phyloP scores from a whole-genome alignment of 2,113 vertebrate species.

The Cryptoleucopteryx plumbea region DNA sequence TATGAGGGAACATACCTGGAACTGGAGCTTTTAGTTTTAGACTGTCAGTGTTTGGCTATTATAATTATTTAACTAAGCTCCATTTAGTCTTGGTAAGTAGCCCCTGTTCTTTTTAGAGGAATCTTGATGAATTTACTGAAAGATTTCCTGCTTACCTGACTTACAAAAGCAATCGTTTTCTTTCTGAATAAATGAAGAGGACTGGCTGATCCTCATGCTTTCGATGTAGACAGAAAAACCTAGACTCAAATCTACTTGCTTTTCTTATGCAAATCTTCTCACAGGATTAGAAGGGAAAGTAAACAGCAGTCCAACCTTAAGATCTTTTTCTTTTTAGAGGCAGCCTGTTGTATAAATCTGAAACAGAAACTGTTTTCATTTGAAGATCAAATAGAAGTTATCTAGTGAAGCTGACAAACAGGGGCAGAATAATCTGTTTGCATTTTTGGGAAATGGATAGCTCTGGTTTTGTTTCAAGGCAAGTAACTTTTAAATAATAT shows the following conservation, averaged over 20 bases:
- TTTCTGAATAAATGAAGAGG: slow-evolving; percentile 34
- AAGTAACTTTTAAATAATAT: slow-evolving; percentile 53
- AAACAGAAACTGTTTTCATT: slow-evolving; percentile 61
- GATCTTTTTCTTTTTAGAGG: slow-evolving; percentile 46
- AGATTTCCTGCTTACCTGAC: slow-evolving; percentile 43
- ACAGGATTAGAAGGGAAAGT: slow-evolving; percentile 33
- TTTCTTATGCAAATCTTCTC: slow-evolving; percentile 62
- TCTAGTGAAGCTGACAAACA: slow-evolving; percentile 46
- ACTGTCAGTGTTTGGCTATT: background rate
- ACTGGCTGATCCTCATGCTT: slow-evolving; percentile 6
- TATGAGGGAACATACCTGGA: background rate
- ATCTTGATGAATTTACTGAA: slow-evolving; percentile 1
- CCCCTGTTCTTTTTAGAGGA: background rate
- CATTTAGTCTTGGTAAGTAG: background rate
- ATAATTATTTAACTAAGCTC: background rate
- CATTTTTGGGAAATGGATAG: slow-evolving; percentile 32
- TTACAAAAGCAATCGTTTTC: slow-evolving; percentile 31
- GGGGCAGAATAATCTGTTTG: slow-evolving; percentile 50
- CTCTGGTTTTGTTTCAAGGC: slow-evolving; percentile 57
- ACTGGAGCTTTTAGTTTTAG: background rate
- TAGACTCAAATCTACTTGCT: slow-evolving; percentile 22
- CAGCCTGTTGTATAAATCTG: slow-evolving; percentile 61
- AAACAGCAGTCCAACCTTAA: slow-evolving; percentile 37
- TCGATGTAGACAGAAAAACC: slow-evolving; percentile 28
- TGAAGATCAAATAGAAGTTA: slow-evolving; percentile 59